Conservation (phyloP, 2,113 vertebrate genomes). For the Sarotherodon lohbergeri region DNA sequence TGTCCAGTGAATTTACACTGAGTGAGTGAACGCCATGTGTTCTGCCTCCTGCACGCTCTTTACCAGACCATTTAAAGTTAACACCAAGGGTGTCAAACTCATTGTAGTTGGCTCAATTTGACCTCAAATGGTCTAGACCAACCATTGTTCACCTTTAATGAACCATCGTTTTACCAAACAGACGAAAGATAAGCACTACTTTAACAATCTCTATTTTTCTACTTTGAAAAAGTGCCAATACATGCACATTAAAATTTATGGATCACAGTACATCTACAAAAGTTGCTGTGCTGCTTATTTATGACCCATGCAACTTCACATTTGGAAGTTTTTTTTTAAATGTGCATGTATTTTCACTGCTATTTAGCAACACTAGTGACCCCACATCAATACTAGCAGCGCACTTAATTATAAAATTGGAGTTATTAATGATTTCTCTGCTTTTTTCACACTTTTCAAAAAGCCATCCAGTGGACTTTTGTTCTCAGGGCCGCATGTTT, state of each 20-base stretch:
- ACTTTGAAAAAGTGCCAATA: not conserved
- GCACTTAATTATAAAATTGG: accelerated
- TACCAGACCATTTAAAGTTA: not conserved
- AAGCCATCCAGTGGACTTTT: accelerated
- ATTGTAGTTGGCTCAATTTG: not conserved
- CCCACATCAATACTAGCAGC: not conserved
- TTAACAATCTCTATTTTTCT: not conserved
- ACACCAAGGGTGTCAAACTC: not conserved
- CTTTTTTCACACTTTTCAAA: not conserved
- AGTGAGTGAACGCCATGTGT: not conserved
- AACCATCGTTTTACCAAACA: not conserved
- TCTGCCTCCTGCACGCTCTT: not conserved
- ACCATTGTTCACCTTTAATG: not conserved
- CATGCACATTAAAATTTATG: not conserved
- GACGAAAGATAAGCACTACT: not conserved
- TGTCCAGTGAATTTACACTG: not conserved
- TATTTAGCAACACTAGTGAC: not conserved
- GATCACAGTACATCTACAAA: not conserved
- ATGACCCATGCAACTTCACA: not conserved
- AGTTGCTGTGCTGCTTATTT: not conserved
- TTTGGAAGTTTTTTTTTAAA: not conserved
- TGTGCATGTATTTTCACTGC: not conserved
- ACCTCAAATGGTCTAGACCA: not conserved
- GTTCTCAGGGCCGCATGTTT: not conserved
- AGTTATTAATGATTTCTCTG: not conserved